phyloP scores from a whole-genome alignment of 2,113 vertebrate species.

The Morone saxatilis region DNA sequence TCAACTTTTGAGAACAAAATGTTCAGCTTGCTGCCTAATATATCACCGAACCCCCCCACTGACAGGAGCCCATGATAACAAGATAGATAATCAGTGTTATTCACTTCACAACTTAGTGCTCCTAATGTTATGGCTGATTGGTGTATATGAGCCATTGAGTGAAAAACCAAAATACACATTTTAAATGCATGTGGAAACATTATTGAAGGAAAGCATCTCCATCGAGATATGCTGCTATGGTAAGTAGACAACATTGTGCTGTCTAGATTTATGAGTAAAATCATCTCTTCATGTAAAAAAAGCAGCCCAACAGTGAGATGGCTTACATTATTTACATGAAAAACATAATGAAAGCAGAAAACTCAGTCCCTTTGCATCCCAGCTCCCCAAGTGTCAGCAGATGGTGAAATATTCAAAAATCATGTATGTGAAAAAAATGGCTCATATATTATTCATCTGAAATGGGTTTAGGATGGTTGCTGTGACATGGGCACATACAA shows the following conservation, averaged over 20 bases:
- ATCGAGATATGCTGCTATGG: background rate
- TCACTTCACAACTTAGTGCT: no score
- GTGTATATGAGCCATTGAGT: background rate
- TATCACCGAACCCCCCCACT: no score
- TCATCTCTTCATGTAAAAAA: background rate
- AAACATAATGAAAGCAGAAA: conserved; percentile 1
- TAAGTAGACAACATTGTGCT: background rate
- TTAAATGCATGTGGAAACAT: background rate
- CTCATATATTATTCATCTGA: conserved; percentile 38
- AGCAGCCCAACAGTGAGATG: background rate
- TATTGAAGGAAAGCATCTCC: background rate
- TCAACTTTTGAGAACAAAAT: no score
- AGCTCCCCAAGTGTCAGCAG: conserved; percentile 13
- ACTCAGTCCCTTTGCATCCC: background rate
- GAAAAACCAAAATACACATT: background rate
- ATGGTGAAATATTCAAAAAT: conserved; percentile 57
- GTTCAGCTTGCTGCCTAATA: no score
- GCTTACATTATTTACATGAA: conserved; percentile 33
- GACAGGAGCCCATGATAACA: no score
- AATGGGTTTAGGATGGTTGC: background rate
- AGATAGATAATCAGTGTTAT: no score
- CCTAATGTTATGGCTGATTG: no score
- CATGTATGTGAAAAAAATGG: background rate
- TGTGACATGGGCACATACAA: conserved; percentile 5
- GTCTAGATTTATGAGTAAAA: background rate